Evolutionary conservation across 2,113 vertebrate genomes (phyloP), one percentile per base, ranked within the genome.

Genomic region (Corydoras sp.): DNA sequence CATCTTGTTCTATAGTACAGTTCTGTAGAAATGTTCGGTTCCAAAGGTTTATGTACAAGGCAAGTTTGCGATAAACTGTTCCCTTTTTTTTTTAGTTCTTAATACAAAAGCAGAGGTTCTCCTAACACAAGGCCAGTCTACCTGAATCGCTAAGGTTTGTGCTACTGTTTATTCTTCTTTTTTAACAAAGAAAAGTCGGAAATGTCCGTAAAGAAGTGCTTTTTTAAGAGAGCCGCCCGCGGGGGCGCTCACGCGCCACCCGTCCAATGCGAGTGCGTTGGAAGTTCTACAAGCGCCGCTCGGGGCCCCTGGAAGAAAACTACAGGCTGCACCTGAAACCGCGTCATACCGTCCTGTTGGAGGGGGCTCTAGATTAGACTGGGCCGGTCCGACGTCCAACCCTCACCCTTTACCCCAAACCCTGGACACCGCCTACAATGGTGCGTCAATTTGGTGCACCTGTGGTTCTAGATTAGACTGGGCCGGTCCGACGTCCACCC

Each of bases 91-190:
- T 35, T 68, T 10, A 68, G 77, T 73, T 78, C 68, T 43, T 77
- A 80, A 85, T 88, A 89, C 82, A 91, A 91, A 88, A 80, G 82
- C 85, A 84, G 85, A 88, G 83, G 86, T 87, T 77, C 78, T 81
- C 83, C 89, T 89, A 91, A 87, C 83, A 91, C 87, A 88, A 89
- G 87, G 86, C 86, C 83, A 80, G 80, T 90, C 90, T 91, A 91
- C 89, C 89, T 91, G 89, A 91, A 88, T 90, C 88, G 89, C 90
- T 86, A 88, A 83, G 81, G 80, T 74, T 90, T 90, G 90, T 92
- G 89, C 89, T 91, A 71, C 89, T 89, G 83, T 86, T 81, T 86
- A 81, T 74, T 68, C 77, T 66, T 60, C 74, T 68, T 65, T 72
- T 64, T 15, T 54, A 76, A 63, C 53, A 58, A 24, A 15, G 62